A percentile compares a stretch with the other conserved stretches of the same genome.
Conservation (phyloP, 2,888 invertebrate genomes). For the Parnassius apollo region DNA sequence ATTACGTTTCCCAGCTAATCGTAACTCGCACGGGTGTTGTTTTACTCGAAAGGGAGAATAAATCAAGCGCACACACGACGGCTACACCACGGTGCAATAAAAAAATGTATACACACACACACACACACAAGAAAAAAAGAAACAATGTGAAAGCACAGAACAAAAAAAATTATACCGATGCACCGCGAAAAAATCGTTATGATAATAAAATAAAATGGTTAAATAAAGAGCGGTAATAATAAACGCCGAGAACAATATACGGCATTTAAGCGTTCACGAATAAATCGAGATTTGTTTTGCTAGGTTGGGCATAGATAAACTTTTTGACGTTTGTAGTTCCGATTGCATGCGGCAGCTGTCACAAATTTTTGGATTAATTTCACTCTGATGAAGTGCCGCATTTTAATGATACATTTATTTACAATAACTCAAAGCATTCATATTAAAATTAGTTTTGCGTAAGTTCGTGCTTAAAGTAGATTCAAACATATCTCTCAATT, state of each 20-base stretch:
- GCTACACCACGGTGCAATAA: slow-evolving; percentile 67
- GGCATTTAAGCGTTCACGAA: slow-evolving; percentile 61
- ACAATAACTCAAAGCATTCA: slow-evolving; percentile 48
- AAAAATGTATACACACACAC: slow-evolving; percentile 52
- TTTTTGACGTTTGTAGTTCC: slow-evolving; percentile 61
- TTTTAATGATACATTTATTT: slow-evolving; percentile 59
- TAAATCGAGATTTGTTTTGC: slow-evolving; percentile 73
- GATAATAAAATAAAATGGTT: slow-evolving; percentile 76
- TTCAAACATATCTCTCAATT: too few species aligned
- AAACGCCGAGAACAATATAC: slow-evolving; percentile 70
- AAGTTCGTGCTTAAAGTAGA: background rate
- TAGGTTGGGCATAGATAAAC: slow-evolving; percentile 59
- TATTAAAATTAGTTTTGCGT: slow-evolving; percentile 42
- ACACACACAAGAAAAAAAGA: slow-evolving; percentile 63
- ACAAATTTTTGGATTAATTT: slow-evolving; percentile 65
- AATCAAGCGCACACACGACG: slow-evolving; percentile 66
- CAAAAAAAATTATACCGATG: slow-evolving; percentile 78
- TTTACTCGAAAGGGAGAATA: slow-evolving; percentile 78
- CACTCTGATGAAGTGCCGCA: slow-evolving; percentile 62
- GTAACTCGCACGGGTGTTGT: slow-evolving; percentile 80
- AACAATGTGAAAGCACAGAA: slow-evolving; percentile 75
- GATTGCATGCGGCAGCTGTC: slow-evolving; percentile 64
- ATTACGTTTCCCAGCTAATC: slow-evolving; percentile 76
- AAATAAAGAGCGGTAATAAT: slow-evolving; percentile 75
- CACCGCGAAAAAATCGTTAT: slow-evolving; percentile 76